These are phyloP conservation scores for Torymus tubicola DNA, from an alignment of 2,888 invertebrate species.

Conservation along the genomic window DNA sequence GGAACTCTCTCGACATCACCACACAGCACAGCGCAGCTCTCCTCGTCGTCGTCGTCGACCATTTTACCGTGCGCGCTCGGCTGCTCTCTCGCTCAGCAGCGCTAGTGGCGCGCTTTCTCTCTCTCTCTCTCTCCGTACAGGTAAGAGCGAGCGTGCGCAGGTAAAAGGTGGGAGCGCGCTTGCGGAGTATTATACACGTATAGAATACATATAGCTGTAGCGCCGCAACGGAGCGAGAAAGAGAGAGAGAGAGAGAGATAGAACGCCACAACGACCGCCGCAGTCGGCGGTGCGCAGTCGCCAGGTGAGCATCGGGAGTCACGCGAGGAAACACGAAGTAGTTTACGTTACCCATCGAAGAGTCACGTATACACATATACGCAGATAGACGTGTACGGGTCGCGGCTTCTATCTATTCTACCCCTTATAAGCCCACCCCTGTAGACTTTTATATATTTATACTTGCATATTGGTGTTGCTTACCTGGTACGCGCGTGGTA, in stretches of 20 bases:
- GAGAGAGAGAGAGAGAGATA: constrained; percentile 55
- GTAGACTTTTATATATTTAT: too few relatives aligned
- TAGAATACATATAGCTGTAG: background rate
- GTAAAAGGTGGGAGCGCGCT: constrained; percentile 6
- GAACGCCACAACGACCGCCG: background rate
- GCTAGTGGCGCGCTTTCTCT: background rate
- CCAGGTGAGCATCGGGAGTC: constrained; percentile 70
- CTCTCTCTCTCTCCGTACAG: background rate
- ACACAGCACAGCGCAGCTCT: too few relatives aligned
- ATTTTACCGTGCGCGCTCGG: constrained; percentile 49
- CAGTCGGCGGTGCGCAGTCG: constrained; percentile 70
- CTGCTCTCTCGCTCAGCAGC: background rate
- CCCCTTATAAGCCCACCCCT: too few relatives aligned
- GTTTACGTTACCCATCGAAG: constrained; percentile 1
- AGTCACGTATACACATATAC: too few relatives aligned
- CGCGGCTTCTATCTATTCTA: too few relatives aligned
- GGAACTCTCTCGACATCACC: too few relatives aligned
- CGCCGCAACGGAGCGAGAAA: constrained; percentile 51
- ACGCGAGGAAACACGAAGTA: background rate
- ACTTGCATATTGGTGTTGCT: too few relatives aligned
- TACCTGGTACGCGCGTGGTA: too few relatives aligned
- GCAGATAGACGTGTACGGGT: too few relatives aligned
- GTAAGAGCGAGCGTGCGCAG: constrained; percentile 15
- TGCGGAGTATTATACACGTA: background rate
- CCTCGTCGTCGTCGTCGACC: constrained; percentile 44